Conservation (phyloP, 2,113 vertebrate genomes). For the Thalassoma bifasciatum region DNA sequence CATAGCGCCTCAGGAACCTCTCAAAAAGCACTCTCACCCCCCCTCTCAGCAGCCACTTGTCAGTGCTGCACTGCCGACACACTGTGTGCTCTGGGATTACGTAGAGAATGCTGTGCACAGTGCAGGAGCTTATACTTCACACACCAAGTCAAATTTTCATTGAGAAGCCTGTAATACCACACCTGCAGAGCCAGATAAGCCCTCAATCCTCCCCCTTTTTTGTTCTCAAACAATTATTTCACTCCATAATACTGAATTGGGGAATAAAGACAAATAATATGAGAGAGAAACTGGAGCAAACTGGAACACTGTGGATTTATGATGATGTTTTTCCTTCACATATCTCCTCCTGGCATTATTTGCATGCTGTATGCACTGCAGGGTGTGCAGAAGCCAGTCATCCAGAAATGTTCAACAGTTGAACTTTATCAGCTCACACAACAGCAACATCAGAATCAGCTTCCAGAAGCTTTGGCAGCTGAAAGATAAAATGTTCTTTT, state of each 20-base stretch:
- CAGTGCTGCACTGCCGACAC: conserved; percentile 54
- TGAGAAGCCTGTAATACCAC: conserved; percentile 66
- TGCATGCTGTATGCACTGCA: conserved; percentile 24
- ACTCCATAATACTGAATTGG: conserved; percentile 40
- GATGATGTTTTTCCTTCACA: conserved; percentile 44
- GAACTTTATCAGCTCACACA: conserved; percentile 24
- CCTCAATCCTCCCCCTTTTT: conserved; percentile 62
- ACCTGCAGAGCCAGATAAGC: conserved; percentile 74
- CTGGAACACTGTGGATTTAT: conserved; percentile 41
- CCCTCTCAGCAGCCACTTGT: conserved; percentile 49
- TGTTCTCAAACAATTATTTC: conserved; percentile 60
- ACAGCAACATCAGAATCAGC: conserved; percentile 58
- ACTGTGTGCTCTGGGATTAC: conserved; percentile 64
- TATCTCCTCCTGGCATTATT: conserved; percentile 19
- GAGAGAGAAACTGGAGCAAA: conserved; percentile 44
- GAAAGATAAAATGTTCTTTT: no score
- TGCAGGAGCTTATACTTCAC: conserved; percentile 66
- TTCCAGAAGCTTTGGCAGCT: conserved; percentile 65
- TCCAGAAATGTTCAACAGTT: conserved; percentile 27
- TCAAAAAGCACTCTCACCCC: conserved; percentile 30
- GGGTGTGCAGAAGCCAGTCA: conserved; percentile 10
- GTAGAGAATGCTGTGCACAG: conserved; percentile 44
- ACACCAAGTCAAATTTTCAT: conserved; percentile 57
- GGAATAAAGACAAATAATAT: conserved; percentile 35
- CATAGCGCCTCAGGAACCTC: conserved; percentile 21